Evolutionary conservation across 2,113 vertebrate genomes (phyloP), one percentile per base, ranked within the genome.

Genomic region (Hippocampus abdominalis): DNA sequence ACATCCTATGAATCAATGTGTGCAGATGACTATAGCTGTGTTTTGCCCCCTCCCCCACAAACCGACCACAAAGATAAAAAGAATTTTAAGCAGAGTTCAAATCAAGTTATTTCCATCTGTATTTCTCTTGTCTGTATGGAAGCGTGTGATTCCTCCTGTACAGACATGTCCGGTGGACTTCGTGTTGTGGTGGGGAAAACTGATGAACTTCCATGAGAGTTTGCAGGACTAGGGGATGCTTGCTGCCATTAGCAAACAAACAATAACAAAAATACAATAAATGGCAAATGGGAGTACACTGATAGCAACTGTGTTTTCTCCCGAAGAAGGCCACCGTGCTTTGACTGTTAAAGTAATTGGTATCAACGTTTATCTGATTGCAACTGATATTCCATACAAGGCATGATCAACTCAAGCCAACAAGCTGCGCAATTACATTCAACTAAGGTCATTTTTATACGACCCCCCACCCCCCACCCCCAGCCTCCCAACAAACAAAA

Each of bases 111-210:
- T 49, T 49, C 6, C 16, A 49, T 49, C 29, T 32, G 16, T 3
- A 8, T 60, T 60, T 60, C 7, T 29, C 27, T 18, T 29, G 32
- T 60, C 57, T 9, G 57, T 60, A 23, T 32, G 27, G 29, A 60
- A 18, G 57, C 84, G 84, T 89, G 86, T 80, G 86, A 80, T 74
- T 80, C 75, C 86, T 89, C 92, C 79, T 91, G 90, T 88, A 76
- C 74, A 83, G 89, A 89, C 91, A 87, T 84, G 88, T 78, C 81
- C 73, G 75, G 81, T 70, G 69, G 69, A 70, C 23, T 61, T 84
- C 81, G 54, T 75, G 81, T 81, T 81, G 80, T 86, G 81, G 74
- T 74, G 54, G 63, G 21, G 63, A 72, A 69, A 64, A 74, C 76
- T 65, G 18, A 21, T 65, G 51, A 27, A 72, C 53, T 69, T 77